A percentile compares a stretch with the other conserved stretches of the same genome.
phyloP scores from a whole-genome alignment of 2,888 invertebrate genomes.

The Ctenicera cuprea region DNA sequence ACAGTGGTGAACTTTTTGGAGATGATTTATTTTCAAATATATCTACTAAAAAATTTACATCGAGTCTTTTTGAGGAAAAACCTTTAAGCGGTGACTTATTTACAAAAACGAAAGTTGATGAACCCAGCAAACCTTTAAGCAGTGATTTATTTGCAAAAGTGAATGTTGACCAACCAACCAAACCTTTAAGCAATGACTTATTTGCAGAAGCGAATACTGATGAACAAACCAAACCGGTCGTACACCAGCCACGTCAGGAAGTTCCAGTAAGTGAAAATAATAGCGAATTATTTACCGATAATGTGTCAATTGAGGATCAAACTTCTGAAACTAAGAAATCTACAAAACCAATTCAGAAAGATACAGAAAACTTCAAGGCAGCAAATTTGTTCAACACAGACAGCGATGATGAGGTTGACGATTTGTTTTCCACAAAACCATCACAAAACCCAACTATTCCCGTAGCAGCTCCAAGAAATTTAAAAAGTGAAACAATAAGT shows the following conservation, averaged over 20 bases:
- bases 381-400: slow-evolving; percentile 47
- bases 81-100: slow-evolving; percentile 48
- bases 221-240: no score
- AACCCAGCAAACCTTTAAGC: no score
- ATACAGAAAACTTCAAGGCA: slow-evolving; percentile 7
- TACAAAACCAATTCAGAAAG: not conserved
- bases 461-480: slow-evolving; percentile 62
- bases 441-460: not conserved
- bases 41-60: slow-evolving; percentile 60
- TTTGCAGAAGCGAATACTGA: no score
- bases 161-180: no score
- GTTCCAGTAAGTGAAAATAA: no score
- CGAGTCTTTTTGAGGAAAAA: slow-evolving; percentile 62
- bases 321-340: not conserved
- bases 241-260: no score
- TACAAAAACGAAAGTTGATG: not conserved
- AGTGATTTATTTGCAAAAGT: no score
- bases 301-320: not conserved
- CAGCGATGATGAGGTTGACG: slow-evolving; percentile 41
- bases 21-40: slow-evolving; percentile 67
- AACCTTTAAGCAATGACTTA: no score
- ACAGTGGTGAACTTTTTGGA: slow-evolving; percentile 64
- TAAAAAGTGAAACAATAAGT: not conserved
- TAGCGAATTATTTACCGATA: not conserved
- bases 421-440: slow-evolving; percentile 53